Evolutionary conservation across 2,888 invertebrate genomes (phyloP).

Genomic region (Augiades crinisus): DNA sequence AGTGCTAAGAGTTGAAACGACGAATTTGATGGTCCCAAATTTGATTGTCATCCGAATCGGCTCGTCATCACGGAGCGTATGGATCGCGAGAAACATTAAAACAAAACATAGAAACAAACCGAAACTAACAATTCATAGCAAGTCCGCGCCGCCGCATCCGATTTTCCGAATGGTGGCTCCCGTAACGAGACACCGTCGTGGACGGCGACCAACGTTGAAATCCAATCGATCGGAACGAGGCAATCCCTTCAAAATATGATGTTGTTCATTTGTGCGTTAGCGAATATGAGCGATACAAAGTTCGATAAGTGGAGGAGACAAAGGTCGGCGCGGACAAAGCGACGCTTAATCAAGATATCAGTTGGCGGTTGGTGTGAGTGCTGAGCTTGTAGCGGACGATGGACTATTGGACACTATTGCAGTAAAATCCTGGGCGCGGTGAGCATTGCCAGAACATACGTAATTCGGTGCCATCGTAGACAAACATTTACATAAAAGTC

Average conservation of each 20-base stretch:
- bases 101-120: constrained; percentile 22
- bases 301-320: constrained; percentile 60
- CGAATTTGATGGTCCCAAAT: too few species aligned
- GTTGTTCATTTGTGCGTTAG: constrained; percentile 53
- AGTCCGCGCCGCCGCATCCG: constrained; percentile 20
- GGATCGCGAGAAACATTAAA: constrained; percentile 28
- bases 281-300: constrained; percentile 45
- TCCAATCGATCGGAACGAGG: constrained; percentile 35
- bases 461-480: too few species aligned
- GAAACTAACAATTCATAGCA: constrained; percentile 23
- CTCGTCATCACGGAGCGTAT: constrained; percentile 4
- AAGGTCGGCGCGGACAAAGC: constrained; percentile 64
- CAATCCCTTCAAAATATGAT: constrained; percentile 44
- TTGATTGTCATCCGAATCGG: too few species aligned
- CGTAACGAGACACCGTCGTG: constrained; percentile 28
- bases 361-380: constrained; percentile 2
- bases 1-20: too few species aligned
- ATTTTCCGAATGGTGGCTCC: constrained; percentile 12
- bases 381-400: background rate
- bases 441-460: too few species aligned
- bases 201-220: constrained; percentile 28
- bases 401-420: too few species aligned
- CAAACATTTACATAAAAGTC: too few species aligned
- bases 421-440: too few species aligned
- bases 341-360: constrained; percentile 61